Evolutionary conservation across 2,888 invertebrate genomes (phyloP).

Genomic region (Seira musarum): DNA sequence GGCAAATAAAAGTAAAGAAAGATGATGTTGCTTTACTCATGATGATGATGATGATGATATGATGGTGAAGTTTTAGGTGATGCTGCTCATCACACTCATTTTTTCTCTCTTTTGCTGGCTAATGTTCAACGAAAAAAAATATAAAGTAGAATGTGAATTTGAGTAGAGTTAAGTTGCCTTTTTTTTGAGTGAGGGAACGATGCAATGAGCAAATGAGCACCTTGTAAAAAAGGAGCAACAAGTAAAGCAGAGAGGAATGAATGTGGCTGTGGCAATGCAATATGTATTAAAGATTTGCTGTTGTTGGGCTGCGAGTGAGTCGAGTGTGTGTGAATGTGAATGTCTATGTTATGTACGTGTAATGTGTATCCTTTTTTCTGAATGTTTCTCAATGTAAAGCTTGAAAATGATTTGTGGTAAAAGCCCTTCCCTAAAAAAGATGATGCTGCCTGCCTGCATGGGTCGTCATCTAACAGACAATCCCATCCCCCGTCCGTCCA

Average conservation of each 20-base stretch:
- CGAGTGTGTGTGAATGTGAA: slow-evolving; percentile 15
- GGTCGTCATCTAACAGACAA: slow-evolving; percentile 46
- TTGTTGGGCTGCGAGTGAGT: no score
- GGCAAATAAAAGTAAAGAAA: slow-evolving; percentile 10
- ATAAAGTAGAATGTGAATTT: slow-evolving; percentile 15
- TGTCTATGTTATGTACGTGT: slow-evolving; percentile 8
- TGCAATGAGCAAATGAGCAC: background rate
- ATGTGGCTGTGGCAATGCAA: no score
- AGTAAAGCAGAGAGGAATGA: slow-evolving; percentile 21
- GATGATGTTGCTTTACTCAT: slow-evolving; percentile 19
- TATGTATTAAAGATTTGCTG: background rate
- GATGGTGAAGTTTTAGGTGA: slow-evolving; percentile 16
- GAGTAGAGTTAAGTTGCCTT: slow-evolving; percentile 13
- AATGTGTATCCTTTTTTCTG: background rate
- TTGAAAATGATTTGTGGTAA: slow-evolving; percentile 60
- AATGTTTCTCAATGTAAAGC: slow-evolving; percentile 27
- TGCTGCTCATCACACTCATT: slow-evolving; percentile 11
- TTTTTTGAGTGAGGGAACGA: background rate
- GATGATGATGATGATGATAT: slow-evolving; percentile 1
- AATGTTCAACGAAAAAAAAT: slow-evolving; percentile 15
- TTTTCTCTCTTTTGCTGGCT: slow-evolving; percentile 9
- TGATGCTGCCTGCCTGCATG: slow-evolving; percentile 53
- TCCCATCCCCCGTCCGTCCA: slow-evolving; percentile 67
- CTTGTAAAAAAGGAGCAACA: slow-evolving; percentile 17
- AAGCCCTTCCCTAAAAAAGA: slow-evolving; percentile 52